Evolutionary conservation across 2,113 vertebrate genomes (phyloP).

Genomic region (Phaetusa simplex): DNA sequence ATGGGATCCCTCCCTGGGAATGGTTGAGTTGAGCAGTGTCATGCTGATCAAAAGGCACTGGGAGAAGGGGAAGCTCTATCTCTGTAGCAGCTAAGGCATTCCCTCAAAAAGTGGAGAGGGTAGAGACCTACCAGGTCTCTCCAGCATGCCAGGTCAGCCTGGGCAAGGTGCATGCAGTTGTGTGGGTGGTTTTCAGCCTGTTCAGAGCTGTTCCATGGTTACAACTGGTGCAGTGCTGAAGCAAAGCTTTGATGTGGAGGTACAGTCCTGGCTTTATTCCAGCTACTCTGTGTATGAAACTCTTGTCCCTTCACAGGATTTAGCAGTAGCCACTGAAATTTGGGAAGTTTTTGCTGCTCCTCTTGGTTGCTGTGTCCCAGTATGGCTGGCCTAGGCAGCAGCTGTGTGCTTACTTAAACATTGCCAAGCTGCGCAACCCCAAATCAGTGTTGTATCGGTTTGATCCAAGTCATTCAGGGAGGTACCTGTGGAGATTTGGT

Average conservation of each 20-base stretch:
- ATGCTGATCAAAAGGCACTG: neutral
- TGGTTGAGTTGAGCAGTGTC: neutral
- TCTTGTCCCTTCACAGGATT: neutral
- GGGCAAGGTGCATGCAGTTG: neutral
- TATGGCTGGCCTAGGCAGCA: neutral
- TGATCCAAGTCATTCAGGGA: neutral
- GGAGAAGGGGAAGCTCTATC: neutral
- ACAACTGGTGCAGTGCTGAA: neutral
- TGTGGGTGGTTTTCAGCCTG: neutral
- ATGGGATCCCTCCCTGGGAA: neutral
- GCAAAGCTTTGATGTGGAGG: neutral
- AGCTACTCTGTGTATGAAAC: neutral
- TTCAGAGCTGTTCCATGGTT: neutral
- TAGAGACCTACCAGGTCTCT: too few species aligned
- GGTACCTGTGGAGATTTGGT: neutral
- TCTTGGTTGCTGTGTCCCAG: neutral
- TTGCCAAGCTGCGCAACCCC: neutral
- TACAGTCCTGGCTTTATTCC: neutral
- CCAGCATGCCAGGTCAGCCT: neutral
- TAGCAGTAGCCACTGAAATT: neutral
- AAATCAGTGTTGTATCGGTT: neutral
- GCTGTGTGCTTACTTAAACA: neutral
- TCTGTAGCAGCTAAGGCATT: neutral
- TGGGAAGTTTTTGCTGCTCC: neutral
- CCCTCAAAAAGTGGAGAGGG: neutral